phyloP scores from a whole-genome alignment of 64 coral and sea anemone species.

The Catalaphyllia jardinei region DNA sequence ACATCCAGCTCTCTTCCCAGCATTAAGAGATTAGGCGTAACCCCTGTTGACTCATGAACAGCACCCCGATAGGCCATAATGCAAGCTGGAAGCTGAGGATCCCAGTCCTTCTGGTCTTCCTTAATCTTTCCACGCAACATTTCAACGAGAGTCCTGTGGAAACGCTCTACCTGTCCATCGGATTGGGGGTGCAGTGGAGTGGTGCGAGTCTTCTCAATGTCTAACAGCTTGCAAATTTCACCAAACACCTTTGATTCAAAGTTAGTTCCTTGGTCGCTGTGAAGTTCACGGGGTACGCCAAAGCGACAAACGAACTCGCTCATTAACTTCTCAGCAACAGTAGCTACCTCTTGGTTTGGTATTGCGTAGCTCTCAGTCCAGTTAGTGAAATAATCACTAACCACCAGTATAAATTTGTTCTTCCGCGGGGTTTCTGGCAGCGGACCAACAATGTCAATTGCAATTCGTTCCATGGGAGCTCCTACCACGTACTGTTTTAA shows the following conservation, averaged over 20 bases:
- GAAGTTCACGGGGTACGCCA: constrained; percentile 14
- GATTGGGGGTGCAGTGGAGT: constrained; percentile 35
- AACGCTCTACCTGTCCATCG: constrained; percentile 20
- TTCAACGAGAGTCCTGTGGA: constrained; percentile 45
- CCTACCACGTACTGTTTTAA: constrained; percentile 13
- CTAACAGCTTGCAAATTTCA: constrained; percentile 33
- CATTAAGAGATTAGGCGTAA: constrained; percentile 26
- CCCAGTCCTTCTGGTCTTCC: not conserved
- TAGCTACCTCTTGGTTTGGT: constrained; percentile 44
- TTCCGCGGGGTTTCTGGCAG: constrained; percentile 19
- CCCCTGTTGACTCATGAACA: constrained; percentile 15
- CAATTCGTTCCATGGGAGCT: constrained; percentile 47
- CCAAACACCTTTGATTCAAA: constrained; percentile 45
- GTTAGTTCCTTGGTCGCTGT: constrained; percentile 30
- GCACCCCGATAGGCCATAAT: constrained; percentile 10
- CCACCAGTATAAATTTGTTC: constrained; percentile 34
- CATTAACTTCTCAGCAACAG: not conserved
- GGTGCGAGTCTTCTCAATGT: constrained; percentile 36
- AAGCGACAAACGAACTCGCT: constrained; percentile 11
- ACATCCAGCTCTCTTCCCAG: constrained; percentile 43
- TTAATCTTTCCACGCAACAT: constrained; percentile 32
- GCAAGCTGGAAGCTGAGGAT: not conserved
- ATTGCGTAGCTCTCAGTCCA: constrained; percentile 34
- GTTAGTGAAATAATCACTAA: constrained; percentile 34
- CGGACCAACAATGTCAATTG: constrained; percentile 42